A percentile compares a stretch with the other conserved stretches of the same genome.
phyloP scores from a whole-genome alignment of 1,140 invertebrate species.

The Helicoverpa zea region DNA sequence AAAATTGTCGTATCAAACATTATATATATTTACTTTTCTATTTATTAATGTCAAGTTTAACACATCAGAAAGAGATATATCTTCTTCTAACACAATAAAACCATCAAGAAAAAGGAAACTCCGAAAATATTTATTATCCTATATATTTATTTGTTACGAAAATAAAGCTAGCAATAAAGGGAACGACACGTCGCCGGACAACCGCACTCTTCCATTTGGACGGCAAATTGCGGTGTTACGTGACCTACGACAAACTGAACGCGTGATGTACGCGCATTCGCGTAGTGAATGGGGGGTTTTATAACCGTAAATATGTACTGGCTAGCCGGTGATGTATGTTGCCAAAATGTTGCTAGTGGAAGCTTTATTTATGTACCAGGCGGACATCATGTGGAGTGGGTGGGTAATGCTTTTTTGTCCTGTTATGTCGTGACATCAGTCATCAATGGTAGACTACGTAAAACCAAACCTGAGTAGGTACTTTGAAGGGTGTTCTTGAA shows the following conservation, averaged over 20 bases:
- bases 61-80: too few relatives aligned
- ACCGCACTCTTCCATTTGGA: slow-evolving; percentile 56
- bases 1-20: too few relatives aligned
- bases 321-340: slow-evolving; percentile 6
- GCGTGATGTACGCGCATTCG: slow-evolving; percentile 46
- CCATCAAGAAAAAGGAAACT: slow-evolving; percentile 1
- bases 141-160: slow-evolving; percentile 48
- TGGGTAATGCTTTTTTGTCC: not conserved
- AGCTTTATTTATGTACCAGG: slow-evolving; percentile 5
- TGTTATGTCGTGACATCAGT: not conserved
- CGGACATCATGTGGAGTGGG: not conserved
- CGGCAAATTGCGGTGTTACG: slow-evolving; percentile 58
- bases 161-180: slow-evolving; percentile 55
- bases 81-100: not conserved
- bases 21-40: too few relatives aligned
- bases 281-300: slow-evolving; percentile 41
- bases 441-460: too few relatives aligned
- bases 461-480: too few relatives aligned
- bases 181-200: slow-evolving; percentile 53
- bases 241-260: slow-evolving; percentile 57
- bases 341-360: not conserved
- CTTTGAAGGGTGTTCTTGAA: too few relatives aligned
- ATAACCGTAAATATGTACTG: slow-evolving; percentile 44
- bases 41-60: not conserved
- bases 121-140: too few relatives aligned